A percentile compares a stretch with the other conserved stretches of the same genome.
These are phyloP conservation scores for Exaiptasia diaphana DNA, from an alignment of 64 coral and sea anemone species.

Conservation along the genomic window DNA sequence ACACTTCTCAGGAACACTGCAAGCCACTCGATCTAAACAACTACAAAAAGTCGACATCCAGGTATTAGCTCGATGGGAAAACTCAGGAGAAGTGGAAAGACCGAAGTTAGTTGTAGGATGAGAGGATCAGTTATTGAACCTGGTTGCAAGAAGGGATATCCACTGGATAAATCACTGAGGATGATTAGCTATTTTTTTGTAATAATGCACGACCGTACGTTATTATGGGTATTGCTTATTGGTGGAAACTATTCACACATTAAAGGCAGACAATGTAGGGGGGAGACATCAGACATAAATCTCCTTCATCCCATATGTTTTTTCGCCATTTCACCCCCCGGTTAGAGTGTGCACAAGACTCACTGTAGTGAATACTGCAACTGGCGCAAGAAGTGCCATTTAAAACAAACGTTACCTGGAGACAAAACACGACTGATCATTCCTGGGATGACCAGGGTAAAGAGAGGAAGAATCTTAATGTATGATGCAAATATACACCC, in stretches of 20 bases:
- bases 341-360: no score
- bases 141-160: not conserved
- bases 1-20: conserved; percentile 66
- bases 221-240: no score
- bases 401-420: no score
- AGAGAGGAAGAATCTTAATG: conserved; percentile 63
- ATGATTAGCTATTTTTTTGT: not conserved
- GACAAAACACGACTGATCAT: not conserved
- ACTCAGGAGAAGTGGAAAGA: no score
- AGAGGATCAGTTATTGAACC: not conserved
- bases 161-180: not conserved
- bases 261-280: no score
- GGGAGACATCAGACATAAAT: no score
- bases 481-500: conserved; percentile 76
- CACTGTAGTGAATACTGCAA: no score
- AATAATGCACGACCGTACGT: no score
- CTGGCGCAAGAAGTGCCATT: no score
- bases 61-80: not conserved
- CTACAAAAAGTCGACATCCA: not conserved
- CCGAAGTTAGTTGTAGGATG: not conserved
- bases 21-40: conserved; percentile 80
- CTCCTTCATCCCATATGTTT: no score
- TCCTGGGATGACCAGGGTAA: not conserved
- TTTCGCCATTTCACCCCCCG: no score
- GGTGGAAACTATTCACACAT: no score